Conservation (phyloP, 2,113 vertebrate genomes). For the Dipodomys spectabilis region DNA sequence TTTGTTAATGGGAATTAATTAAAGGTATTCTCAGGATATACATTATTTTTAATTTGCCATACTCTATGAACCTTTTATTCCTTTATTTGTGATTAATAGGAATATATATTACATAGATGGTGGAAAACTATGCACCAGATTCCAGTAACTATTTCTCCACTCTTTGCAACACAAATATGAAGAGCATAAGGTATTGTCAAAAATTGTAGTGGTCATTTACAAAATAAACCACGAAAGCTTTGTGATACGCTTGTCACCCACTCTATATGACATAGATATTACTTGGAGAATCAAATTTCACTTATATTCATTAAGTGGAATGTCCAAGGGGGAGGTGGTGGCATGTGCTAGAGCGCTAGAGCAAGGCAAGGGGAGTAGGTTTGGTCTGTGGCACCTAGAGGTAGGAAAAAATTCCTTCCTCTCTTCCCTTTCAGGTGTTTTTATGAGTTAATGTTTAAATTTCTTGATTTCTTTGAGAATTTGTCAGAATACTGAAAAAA, state of each 20-base stretch:
- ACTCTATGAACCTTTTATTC: not conserved
- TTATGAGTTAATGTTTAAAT: not conserved
- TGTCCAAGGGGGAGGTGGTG: not conserved
- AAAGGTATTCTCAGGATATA: not conserved
- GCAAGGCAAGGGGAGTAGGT: not conserved
- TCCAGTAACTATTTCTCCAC: conserved; percentile 22
- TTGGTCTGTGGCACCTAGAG: not conserved
- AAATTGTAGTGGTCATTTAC: conserved; percentile 10
- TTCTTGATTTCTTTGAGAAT: conserved; percentile 19
- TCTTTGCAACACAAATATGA: not conserved
- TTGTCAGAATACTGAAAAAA: not conserved
- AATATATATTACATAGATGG: conserved; percentile 6
- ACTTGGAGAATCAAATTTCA: not conserved
- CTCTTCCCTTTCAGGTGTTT: conserved; percentile 58
- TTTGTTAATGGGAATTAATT: not conserved
- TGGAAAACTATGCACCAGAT: not conserved
- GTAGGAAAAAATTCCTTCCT: conserved; percentile 71
- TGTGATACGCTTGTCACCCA: not conserved
- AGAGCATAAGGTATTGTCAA: not conserved
- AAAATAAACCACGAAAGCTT: conserved; percentile 61
- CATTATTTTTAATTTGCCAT: conserved; percentile 2
- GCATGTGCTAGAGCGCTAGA: not conserved
- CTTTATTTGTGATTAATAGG: not conserved
- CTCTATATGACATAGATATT: conserved; percentile 5
- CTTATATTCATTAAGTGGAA: conserved; percentile 50